These are phyloP conservation scores for Rhabdophis nuchalis DNA, from an alignment of 2,797 vertebrate species.

Conservation along the genomic window DNA sequence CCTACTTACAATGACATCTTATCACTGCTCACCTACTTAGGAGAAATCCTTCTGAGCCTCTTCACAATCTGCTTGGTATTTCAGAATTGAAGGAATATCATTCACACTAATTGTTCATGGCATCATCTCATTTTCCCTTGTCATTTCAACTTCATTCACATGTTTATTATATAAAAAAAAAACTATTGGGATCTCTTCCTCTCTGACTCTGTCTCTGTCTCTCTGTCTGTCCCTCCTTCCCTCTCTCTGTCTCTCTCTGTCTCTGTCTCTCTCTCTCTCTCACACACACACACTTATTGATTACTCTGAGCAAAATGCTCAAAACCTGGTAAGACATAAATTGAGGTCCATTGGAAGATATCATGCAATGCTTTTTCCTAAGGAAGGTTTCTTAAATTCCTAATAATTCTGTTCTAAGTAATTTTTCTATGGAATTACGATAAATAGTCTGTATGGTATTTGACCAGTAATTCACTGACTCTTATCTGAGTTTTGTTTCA, in stretches of 20 bases:
- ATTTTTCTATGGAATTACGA: not conserved
- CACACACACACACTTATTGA: not conserved
- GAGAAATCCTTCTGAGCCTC: not conserved
- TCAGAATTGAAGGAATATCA: not conserved
- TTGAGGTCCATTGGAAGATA: not conserved
- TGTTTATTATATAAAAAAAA: not conserved
- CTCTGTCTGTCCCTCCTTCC: no score
- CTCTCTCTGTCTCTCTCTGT: no score
- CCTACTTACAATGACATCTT: not conserved
- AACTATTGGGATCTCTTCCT: not conserved
- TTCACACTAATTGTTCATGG: not conserved
- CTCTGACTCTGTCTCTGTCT: not conserved
- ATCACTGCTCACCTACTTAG: not conserved
- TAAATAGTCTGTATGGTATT: not conserved
- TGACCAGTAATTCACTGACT: not conserved
- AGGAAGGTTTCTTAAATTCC: not conserved
- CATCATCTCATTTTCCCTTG: not conserved
- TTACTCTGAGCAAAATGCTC: not conserved
- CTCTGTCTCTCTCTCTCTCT: not conserved
- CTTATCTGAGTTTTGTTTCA: not conserved
- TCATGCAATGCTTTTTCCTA: not conserved
- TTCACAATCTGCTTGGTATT: not conserved
- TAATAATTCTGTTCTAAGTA: not conserved
- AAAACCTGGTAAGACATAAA: not conserved
- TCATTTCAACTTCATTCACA: not conserved